Percentiles rank a stretch among this genome's conserved stretches.
Conservation (phyloP, 2,113 vertebrate genomes). For the Triplophysa dalaica region DNA sequence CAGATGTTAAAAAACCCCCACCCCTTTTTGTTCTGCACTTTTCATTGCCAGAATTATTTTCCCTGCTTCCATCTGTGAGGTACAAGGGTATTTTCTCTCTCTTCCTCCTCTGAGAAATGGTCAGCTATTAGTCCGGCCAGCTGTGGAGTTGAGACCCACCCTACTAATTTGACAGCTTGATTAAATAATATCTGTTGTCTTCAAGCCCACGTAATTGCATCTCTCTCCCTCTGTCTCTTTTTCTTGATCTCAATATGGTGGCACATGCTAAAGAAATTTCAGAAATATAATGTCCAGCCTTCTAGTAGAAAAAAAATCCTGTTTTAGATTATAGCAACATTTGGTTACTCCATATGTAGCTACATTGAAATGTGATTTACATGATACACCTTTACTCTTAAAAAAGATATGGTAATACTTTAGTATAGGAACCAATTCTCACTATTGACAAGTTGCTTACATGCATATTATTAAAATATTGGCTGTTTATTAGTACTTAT, state of each 20-base stretch:
- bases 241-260: slow-evolving; percentile 3
- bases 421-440: too few species aligned
- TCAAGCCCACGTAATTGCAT: slow-evolving; percentile 78
- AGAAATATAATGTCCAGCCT: slow-evolving; percentile 9
- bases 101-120: slow-evolving; percentile 64
- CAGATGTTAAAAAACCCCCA: slow-evolving; percentile 74
- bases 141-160: slow-evolving; percentile 72
- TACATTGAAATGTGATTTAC: slow-evolving; percentile 12
- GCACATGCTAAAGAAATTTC: slow-evolving; percentile 31
- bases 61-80: slow-evolving; percentile 65
- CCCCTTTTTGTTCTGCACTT: slow-evolving; percentile 4
- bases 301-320: background rate
- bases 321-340: slow-evolving; percentile 2
- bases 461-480: too few species aligned
- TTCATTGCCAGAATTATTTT: slow-evolving; percentile 46
- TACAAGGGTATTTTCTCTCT: slow-evolving; percentile 3
- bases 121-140: slow-evolving; percentile 64
- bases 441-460: too few species aligned
- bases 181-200: slow-evolving; percentile 77
- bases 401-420: too few species aligned
- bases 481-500: too few species aligned
- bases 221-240: slow-evolving; percentile 67
- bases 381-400: background rate
- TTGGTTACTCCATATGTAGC: background rate
- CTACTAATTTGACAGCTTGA: slow-evolving; percentile 71